Base-by-base conservation (phyloP, 2,888 invertebrate genomes). In the Leucozona laternaria region DNA sequence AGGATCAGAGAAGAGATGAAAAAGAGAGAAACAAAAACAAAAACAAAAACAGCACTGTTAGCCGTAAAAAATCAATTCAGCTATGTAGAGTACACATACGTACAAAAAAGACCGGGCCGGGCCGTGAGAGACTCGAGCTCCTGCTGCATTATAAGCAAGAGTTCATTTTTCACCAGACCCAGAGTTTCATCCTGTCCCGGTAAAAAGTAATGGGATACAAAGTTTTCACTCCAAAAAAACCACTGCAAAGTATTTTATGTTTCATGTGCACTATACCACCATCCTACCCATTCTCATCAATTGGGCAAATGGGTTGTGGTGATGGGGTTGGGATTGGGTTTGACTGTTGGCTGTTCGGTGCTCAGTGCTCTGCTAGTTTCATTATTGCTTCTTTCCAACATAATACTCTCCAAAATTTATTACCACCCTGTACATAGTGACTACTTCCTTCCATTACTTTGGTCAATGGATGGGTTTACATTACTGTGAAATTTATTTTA, bases 21-120 rank as follows among this genome's bases (percentile, higher is more conserved):
- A 78, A 22, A 70, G n/a, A 68, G 45, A 62, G n/a, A n/a, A n/a
- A n/a, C n/a, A n/a, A n/a, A n/a, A 77, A 70, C 13, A 34, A 68
- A 53, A 60, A 76, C n/a, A 73, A 62, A 62, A 57, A 55, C 75
- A 48, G 34, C 8, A 45, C 70, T 58, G n/a, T 64, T 64, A 71
- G 64, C 73, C 48, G 58, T 60, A 80, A 86, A 86, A 85, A 86
- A 86, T 86, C 86, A 86, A 86, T 86, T 82, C 75, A 86, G 86
- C 86, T 79, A 86, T 82, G 66, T n/a, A n/a, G n/a, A n/a, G n/a
- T n/a, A n/a, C n/a, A n/a, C n/a, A n/a, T n/a, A n/a, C n/a, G n/a
- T 82, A 82, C 75, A 75, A n/a, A 72, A 81, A 78, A 79, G 73
- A 78, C 78, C 86, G 78, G 78, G 86, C 78, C 86, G 73, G 78